Conservation (phyloP, 2,797 vertebrate species). For the Champsocephalus esox region DNA sequence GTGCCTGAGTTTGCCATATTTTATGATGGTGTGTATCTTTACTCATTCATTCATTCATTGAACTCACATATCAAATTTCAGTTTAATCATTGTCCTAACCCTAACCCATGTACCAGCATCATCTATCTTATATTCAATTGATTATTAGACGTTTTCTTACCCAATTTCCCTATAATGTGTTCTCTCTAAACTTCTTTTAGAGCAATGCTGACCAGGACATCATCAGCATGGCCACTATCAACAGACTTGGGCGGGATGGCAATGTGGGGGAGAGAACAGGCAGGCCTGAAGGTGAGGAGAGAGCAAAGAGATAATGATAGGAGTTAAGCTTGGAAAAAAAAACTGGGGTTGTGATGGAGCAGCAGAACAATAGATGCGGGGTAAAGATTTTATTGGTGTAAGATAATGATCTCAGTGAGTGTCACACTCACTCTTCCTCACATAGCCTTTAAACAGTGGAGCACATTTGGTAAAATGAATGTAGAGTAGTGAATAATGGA, state of each 20-base stretch:
- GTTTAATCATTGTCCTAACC: background rate
- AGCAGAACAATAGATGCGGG: background rate
- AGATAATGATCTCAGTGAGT: background rate
- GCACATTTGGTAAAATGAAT: background rate
- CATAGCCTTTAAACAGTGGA: background rate
- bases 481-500: background rate
- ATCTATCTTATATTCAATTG: no score
- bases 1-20: constrained; percentile 4
- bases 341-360: background rate
- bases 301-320: background rate
- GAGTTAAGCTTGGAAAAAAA: rapidly evolving
- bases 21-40: constrained; percentile 38
- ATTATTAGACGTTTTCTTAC: no score
- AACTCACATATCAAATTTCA: background rate
- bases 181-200: constrained; percentile 1
- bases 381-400: background rate
- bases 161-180: background rate
- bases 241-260: background rate
- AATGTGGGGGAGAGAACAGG: background rate
- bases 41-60: background rate
- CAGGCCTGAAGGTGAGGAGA: constrained; percentile 27
- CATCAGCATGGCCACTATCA: rapidly evolving
- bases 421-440: background rate
- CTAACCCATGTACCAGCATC: no score
- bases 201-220: background rate